Conservation (phyloP, 2,797 vertebrate genomes). For the Eulemur albifrons region DNA sequence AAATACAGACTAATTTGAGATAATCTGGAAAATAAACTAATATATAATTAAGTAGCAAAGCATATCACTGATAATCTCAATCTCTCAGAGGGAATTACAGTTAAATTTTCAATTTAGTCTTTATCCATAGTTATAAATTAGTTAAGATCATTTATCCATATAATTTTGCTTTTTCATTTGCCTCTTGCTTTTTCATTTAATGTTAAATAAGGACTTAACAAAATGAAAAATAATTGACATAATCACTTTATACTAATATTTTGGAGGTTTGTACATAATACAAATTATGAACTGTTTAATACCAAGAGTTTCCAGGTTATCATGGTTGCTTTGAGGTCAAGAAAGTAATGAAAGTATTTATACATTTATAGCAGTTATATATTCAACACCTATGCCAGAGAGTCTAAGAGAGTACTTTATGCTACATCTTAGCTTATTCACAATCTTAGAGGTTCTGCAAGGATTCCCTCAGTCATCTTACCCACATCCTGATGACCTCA, state of each 20-base stretch:
- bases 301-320: neutral
- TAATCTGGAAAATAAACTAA: neutral
- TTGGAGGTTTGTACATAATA: neutral
- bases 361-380: neutral
- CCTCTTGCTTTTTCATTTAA: neutral
- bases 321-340: neutral
- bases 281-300: neutral
- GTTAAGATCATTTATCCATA: neutral
- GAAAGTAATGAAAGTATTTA: neutral
- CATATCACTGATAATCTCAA: neutral
- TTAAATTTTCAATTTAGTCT: neutral
- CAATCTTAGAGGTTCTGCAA: neutral
- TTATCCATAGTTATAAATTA: conserved; percentile 1
- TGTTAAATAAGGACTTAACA: neutral
- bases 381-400: neutral
- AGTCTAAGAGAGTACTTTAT: neutral
- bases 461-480: neutral
- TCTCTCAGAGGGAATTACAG: neutral
- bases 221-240: neutral
- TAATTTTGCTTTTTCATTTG: neutral
- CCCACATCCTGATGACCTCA: neutral
- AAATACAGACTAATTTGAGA: neutral
- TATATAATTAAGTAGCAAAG: neutral
- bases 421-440: neutral
- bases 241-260: neutral